Evolutionary conservation across 2,113 vertebrate genomes (phyloP).

Genomic region (Phycodurus eques): DNA sequence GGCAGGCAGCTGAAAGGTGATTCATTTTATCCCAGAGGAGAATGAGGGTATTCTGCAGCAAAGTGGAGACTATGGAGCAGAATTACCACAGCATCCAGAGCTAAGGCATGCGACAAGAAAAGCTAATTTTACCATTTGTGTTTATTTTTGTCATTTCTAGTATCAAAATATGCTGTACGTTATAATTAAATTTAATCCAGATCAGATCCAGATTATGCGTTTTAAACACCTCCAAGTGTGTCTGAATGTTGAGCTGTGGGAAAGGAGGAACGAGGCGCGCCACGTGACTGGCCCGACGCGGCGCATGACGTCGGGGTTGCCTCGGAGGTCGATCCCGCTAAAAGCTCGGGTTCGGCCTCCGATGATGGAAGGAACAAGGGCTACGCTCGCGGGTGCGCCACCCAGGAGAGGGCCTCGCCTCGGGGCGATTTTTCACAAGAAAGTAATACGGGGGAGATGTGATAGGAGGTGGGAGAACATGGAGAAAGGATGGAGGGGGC

Average conservation of each 20-base stretch:
- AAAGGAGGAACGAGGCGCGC: conserved; percentile 28
- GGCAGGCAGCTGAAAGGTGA: too few species aligned
- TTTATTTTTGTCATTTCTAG: neutral
- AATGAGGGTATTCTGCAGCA: too few species aligned
- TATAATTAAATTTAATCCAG: neutral
- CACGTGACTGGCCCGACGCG: conserved; percentile 37
- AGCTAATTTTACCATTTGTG: neutral
- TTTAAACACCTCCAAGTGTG: neutral
- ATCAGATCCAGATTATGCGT: neutral
- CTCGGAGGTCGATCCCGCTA: conserved; percentile 61
- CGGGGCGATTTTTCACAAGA: conserved; percentile 73
- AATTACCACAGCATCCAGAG: neutral
- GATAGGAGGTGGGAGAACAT: conserved; percentile 63
- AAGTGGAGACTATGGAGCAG: neutral
- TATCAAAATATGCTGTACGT: neutral
- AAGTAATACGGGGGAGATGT: conserved; percentile 63
- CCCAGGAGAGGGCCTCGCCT: conserved; percentile 76
- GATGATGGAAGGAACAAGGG: conserved; percentile 75
- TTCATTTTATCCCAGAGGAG: too few species aligned
- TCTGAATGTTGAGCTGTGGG: conserved; percentile 16
- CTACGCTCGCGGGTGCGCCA: conserved; percentile 69
- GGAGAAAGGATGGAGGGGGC: conserved; percentile 26
- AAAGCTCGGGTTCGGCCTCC: conserved; percentile 66
- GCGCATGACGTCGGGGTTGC: neutral
- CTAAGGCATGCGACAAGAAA: neutral